Conservation (phyloP, 2,888 invertebrate genomes). For the Coenonympha arcania region DNA sequence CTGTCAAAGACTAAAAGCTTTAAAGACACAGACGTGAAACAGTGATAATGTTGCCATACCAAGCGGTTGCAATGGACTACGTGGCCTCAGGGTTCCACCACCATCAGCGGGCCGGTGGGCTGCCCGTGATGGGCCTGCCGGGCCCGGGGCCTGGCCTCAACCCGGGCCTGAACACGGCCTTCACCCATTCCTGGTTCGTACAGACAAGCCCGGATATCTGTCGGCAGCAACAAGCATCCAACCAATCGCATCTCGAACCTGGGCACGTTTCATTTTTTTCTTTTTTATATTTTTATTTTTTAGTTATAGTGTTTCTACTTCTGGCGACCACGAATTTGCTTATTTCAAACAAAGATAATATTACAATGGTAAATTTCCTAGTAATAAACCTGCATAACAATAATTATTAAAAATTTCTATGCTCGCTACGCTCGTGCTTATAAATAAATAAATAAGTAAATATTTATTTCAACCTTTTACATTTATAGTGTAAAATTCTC, state of each 20-base stretch:
- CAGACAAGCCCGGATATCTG: slow-evolving; percentile 91
- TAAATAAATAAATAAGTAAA: too few species aligned
- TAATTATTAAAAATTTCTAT: too few species aligned
- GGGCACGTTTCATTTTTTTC: slow-evolving; percentile 85
- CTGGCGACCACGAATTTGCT: slow-evolving; percentile 14
- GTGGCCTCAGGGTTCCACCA: slow-evolving; percentile 73
- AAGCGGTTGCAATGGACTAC: slow-evolving; percentile 91
- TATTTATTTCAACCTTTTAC: too few species aligned
- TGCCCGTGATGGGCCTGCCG: slow-evolving; percentile 74
- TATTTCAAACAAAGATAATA: too few species aligned
- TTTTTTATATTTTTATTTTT: slow-evolving; percentile 64
- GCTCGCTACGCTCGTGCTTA: too few species aligned
- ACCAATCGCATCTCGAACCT: slow-evolving; percentile 89
- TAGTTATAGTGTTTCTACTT: slow-evolving; percentile 29
- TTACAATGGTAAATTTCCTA: too few species aligned
- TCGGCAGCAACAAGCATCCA: slow-evolving; percentile 84
- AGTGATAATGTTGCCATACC: slow-evolving; percentile 86
- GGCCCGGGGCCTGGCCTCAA: slow-evolving; percentile 68
- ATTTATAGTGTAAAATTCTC: not conserved
- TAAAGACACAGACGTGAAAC: slow-evolving; percentile 11
- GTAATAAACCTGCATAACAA: not conserved
- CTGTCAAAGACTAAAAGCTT: slow-evolving; percentile 21
- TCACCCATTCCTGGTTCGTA: slow-evolving; percentile 97
- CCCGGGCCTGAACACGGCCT: slow-evolving; percentile 79
- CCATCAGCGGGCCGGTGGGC: slow-evolving; percentile 69